Conservation (phyloP, 2,888 invertebrate species). For the Pachycephus smyrnensis region DNA sequence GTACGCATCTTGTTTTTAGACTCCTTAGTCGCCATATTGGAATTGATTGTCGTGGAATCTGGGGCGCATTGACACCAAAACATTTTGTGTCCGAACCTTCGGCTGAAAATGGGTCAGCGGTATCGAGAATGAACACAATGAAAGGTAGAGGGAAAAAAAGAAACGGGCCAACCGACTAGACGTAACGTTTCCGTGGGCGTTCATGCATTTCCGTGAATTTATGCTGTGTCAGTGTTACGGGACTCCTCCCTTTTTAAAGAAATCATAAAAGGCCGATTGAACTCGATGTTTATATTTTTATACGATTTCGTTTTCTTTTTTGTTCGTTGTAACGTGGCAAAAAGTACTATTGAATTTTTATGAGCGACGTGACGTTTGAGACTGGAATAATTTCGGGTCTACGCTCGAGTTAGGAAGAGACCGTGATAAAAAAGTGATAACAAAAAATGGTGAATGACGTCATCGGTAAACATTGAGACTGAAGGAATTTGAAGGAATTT, state of each 20-base stretch:
- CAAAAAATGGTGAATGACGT: background rate
- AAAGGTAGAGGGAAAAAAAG: background rate
- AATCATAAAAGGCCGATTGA: background rate
- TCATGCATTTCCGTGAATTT: background rate
- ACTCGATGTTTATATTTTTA: background rate
- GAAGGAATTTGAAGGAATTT: background rate
- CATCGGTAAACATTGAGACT: background rate
- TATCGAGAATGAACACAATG: background rate
- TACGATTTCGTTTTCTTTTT: background rate
- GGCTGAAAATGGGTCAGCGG: constrained; percentile 1
- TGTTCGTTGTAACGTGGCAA: background rate
- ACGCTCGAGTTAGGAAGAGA: background rate
- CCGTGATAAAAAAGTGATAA: background rate
- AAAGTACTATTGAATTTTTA: background rate
- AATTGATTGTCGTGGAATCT: background rate
- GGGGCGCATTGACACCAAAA: background rate
- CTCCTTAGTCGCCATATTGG: background rate
- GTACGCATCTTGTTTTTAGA: background rate
- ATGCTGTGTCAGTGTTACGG: background rate
- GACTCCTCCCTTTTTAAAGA: background rate
- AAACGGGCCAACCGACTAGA: background rate
- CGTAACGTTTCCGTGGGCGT: background rate
- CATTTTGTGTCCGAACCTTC: background rate
- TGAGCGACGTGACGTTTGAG: background rate
- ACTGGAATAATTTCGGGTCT: background rate